Evolutionary conservation across 2,113 vertebrate species (phyloP), one percentile per base, ranked within the genome.

Genomic region (Rhabdornis inornatus): DNA sequence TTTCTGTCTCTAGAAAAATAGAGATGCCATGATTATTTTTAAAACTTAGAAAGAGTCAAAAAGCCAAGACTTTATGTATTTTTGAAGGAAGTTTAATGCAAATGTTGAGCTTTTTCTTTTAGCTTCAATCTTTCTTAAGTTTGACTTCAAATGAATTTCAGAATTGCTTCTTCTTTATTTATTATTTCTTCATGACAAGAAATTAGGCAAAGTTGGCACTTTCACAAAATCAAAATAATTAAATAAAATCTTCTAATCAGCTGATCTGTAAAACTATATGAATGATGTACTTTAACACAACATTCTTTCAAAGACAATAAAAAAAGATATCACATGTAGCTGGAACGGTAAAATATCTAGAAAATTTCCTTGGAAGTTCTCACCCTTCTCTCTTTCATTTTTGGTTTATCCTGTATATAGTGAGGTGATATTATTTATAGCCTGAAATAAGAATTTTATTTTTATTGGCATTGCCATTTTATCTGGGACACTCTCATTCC

Each of bases 371-470:
- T 89, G 28, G 28, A 91, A 92, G 27, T 65, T 94, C 50, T 93
- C 65, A 14, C n/a, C 60, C 24, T 89, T 94, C 28, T 89, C 39
- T 71, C 47, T 60, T 50, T 69, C 30, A 25, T 24, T 84, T 93
- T 61, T 94, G 39, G 31, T 87, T 95, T 91, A 63, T 81, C 75
- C 60, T 85, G 63, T 83, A 76, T n/a, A 93, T 93, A 89, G 30
- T 78, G 93, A 96, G 55, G 40, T 87, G 12, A 59, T 42, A 85
- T 35, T 65, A 35, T 65, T 79, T 55, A 30, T 9, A 37, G 39
- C 56, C 69, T 75, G 91, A 97, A 92, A 81, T 93, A 94, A 86
- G 40, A 87, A 81, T 74, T 92, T 95, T 72, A 63, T 93, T 97
- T 88, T 92, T 94, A 80, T 68, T 95, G 78, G 14, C 88, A 87